Percentiles rank a stretch among this genome's conserved stretches.
These are phyloP conservation scores for Linurgus olivaceus DNA, from an alignment of 2,797 vertebrate genomes.

Conservation along the genomic window DNA sequence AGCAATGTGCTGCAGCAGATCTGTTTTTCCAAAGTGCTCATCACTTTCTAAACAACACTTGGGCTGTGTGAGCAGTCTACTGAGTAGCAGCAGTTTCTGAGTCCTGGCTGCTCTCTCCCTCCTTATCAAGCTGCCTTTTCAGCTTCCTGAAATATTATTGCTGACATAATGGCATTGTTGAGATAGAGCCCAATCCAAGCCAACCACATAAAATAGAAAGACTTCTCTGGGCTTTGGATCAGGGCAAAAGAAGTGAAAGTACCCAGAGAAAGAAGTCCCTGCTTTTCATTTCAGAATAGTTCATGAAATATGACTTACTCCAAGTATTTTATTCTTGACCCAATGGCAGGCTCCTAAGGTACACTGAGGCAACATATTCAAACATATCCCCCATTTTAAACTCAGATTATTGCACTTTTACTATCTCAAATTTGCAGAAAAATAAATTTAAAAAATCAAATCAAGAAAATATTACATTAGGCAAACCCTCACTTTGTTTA, in stretches of 20 bases:
- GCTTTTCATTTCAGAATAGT: neutral
- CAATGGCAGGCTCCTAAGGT: neutral
- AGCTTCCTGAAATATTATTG: slow-evolving; percentile 10
- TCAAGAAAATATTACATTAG: neutral
- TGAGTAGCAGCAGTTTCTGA: neutral
- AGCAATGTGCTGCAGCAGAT: neutral
- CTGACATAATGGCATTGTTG: neutral
- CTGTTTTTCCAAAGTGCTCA: neutral
- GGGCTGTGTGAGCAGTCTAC: neutral
- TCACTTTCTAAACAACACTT: neutral
- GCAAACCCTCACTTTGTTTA: neutral
- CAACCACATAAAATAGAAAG: neutral
- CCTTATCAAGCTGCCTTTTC: slow-evolving; percentile 7
- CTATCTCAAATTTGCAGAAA: neutral
- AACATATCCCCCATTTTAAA: neutral
- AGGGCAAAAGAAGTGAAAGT: neutral
- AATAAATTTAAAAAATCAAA: neutral
- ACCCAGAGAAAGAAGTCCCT: neutral
- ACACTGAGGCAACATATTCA: neutral
- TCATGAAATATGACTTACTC: neutral
- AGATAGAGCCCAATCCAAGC: neutral
- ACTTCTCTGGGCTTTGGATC: neutral
- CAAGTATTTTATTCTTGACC: neutral
- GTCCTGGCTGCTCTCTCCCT: neutral
- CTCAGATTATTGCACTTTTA: neutral